Evolutionary conservation across 2,888 invertebrate species (phyloP).

Genomic region (Caenorhabditis japonica): DNA sequence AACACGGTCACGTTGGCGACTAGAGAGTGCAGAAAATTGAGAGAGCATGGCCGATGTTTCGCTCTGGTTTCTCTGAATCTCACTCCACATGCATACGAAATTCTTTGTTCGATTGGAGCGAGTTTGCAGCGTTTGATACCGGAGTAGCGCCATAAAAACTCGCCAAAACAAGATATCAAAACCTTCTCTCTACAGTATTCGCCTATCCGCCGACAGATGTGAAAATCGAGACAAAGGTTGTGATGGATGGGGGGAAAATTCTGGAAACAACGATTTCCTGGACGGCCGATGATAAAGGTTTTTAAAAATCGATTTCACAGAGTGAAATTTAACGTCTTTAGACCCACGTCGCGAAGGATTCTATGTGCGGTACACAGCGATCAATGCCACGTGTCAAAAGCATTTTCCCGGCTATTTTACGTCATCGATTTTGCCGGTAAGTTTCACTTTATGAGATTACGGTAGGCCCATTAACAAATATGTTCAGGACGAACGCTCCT

Average conservation of each 20-base stretch:
- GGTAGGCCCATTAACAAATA: no score
- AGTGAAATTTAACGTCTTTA: slow-evolving; percentile 15
- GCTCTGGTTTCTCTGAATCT: no score
- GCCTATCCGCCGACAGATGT: slow-evolving; percentile 63
- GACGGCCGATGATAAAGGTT: slow-evolving; percentile 57
- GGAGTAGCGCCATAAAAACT: no score
- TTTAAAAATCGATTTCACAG: neutral
- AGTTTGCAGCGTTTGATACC: no score
- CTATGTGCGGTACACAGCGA: slow-evolving; percentile 60
- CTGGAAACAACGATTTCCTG: slow-evolving; percentile 64
- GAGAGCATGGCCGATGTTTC: no score
- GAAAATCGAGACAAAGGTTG: slow-evolving; percentile 53
- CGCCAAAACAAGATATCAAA: no score
- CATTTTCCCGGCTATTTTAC: slow-evolving; percentile 68
- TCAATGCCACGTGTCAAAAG: slow-evolving; percentile 57
- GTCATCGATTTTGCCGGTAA: slow-evolving; percentile 58
- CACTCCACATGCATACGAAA: no score
- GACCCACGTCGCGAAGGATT: slow-evolving; percentile 63
- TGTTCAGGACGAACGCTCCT: slow-evolving; percentile 58
- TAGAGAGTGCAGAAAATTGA: no score
- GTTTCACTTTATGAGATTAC: no score
- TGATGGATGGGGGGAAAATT: slow-evolving; percentile 63
- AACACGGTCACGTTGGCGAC: no score
- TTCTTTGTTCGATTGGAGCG: no score
- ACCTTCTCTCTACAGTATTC: slow-evolving; percentile 54